Percentiles rank a stretch among this genome's conserved stretches.
Evolutionary conservation across 2,888 invertebrate species (phyloP).

Genomic region (Geophilus truncorum): DNA sequence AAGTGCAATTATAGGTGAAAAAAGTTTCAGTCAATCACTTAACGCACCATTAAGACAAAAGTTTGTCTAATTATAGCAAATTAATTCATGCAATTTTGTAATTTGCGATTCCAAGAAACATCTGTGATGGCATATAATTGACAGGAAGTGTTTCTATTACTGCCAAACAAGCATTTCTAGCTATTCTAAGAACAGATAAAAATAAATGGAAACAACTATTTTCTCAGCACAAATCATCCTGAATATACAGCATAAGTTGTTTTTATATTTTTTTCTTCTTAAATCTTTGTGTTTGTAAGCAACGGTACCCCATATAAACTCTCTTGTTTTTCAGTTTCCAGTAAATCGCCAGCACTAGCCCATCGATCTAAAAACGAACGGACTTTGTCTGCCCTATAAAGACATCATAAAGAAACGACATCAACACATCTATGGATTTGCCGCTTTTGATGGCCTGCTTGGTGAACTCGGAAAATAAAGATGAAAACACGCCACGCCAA

Average conservation of each 20-base stretch:
- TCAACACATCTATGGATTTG: constrained; percentile 20
- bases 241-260: too few relatives aligned
- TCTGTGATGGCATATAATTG: background rate
- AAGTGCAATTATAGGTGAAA: too few relatives aligned
- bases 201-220: background rate
- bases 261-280: background rate
- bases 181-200: background rate
- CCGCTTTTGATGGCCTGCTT: background rate
- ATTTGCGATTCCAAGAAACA: too few relatives aligned
- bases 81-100: too few relatives aligned
- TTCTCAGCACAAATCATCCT: background rate
- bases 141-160: background rate
- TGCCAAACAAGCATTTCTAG: too few relatives aligned
- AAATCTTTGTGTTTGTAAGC: background rate
- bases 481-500: constrained; percentile 15
- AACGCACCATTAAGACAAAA: too few relatives aligned
- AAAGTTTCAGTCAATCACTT: too few relatives aligned
- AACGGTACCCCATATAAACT: background rate
- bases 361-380: constrained; percentile 9
- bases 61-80: too few relatives aligned
- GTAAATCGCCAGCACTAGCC: background rate
- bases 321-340: constrained; percentile 4
- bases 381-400: constrained; percentile 8
- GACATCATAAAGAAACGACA: constrained; percentile 21
- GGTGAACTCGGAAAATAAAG: constrained; percentile 11